Evolutionary conservation across 2,797 vertebrate genomes (phyloP).

Genomic region (Limosa lapponica): DNA sequence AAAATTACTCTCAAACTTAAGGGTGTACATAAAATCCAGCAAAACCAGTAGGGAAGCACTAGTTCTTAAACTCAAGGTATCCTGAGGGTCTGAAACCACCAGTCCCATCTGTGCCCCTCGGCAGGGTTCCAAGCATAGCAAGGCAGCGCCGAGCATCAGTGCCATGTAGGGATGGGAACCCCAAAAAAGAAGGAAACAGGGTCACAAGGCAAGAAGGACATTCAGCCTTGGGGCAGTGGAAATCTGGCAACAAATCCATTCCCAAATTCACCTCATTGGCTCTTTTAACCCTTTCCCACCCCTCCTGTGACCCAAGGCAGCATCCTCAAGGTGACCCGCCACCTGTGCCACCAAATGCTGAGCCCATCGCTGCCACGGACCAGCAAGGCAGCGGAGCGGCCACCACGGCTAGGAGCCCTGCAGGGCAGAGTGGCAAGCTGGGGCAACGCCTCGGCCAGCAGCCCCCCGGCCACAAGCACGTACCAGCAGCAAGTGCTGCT

Average conservation of each 20-base stretch:
- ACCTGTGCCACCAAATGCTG: fast-evolving
- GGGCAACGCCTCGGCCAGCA: neutral
- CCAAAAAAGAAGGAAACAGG: fast-evolving
- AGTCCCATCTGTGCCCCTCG: fast-evolving
- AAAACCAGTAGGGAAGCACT: neutral
- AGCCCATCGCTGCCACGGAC: fast-evolving
- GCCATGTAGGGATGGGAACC: neutral
- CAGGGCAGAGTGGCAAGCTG: fast-evolving
- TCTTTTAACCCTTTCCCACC: neutral
- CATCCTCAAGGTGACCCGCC: constrained; percentile 5
- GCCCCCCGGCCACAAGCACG: neutral
- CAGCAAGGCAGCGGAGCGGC: neutral
- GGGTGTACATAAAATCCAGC: neutral
- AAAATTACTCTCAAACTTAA: neutral
- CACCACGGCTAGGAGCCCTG: neutral
- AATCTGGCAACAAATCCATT: neutral
- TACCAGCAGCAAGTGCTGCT: neutral
- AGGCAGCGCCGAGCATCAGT: neutral
- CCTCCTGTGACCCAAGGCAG: neutral
- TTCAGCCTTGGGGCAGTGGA: neutral
- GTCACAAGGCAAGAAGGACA: neutral
- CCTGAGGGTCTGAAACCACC: neutral
- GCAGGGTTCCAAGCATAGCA: neutral
- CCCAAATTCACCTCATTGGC: neutral
- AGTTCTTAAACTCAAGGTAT: neutral